These are phyloP conservation scores for Conger conger DNA, from an alignment of 2,113 vertebrate species.

Conservation along the genomic window DNA sequence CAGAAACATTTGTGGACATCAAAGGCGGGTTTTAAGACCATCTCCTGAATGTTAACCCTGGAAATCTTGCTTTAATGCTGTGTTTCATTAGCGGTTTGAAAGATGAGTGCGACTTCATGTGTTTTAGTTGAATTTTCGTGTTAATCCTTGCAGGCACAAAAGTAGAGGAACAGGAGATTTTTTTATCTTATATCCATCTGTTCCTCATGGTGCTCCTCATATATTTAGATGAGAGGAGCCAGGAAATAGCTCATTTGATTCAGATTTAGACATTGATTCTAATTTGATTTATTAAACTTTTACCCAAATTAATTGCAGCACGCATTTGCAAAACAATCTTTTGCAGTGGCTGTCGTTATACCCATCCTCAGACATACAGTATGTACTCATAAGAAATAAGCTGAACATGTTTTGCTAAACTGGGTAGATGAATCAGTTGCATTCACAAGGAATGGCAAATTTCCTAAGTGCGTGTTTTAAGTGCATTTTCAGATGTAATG, in stretches of 20 bases:
- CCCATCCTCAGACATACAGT: background rate
- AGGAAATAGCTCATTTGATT: background rate
- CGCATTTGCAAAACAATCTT: background rate
- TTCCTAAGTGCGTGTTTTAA: constrained; percentile 38
- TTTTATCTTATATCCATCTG: background rate
- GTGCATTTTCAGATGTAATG: constrained; percentile 36
- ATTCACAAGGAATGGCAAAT: constrained; percentile 22
- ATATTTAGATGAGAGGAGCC: background rate
- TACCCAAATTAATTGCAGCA: background rate
- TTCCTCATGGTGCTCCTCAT: background rate
- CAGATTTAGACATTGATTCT: background rate
- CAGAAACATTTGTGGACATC: background rate
- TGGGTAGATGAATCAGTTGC: background rate
- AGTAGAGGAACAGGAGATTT: background rate
- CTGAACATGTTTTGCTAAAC: background rate
- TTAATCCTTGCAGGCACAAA: background rate
- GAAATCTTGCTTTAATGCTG: background rate
- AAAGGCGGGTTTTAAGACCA: background rate
- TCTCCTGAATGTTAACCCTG: background rate
- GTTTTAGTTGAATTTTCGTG: too few relatives aligned
- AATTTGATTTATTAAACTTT: background rate
- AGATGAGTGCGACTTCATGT: background rate
- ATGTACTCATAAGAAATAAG: background rate
- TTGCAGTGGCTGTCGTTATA: background rate
- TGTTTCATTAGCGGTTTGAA: background rate